phyloP scores from a whole-genome alignment of 2,888 invertebrate species.

The Dynastes maya region DNA sequence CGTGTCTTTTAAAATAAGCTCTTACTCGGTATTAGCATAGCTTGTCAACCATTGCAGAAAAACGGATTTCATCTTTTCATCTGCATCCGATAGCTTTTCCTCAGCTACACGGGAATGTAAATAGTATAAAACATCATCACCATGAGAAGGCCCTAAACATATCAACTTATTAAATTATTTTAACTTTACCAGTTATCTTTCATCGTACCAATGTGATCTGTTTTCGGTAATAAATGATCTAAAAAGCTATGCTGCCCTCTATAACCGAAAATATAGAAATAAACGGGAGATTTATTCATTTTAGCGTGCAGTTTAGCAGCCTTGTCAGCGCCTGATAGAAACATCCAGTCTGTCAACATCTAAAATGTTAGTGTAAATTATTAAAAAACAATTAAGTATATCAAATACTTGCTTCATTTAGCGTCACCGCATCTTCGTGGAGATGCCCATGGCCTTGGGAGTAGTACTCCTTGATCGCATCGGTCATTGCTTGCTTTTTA shows the following conservation, averaged over 20 bases:
- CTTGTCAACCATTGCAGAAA: constrained; percentile 42
- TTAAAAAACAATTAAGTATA: constrained; percentile 49
- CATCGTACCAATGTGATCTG: constrained; percentile 5
- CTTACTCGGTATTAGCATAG: constrained; percentile 44
- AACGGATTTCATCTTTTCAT: constrained; percentile 47
- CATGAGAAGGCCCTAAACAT: constrained; percentile 43
- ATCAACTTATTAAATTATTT: not conserved
- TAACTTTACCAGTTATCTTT: no score
- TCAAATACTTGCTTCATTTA: constrained; percentile 59
- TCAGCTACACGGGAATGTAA: constrained; percentile 22
- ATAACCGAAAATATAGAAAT: constrained; percentile 69
- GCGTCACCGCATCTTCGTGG: constrained; percentile 53
- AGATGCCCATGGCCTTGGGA: constrained; percentile 68
- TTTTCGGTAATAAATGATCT: constrained; percentile 19
- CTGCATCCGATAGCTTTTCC: constrained; percentile 40
- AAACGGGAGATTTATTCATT: constrained; percentile 74
- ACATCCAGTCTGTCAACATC: constrained; percentile 77
- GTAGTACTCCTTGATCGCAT: constrained; percentile 74
- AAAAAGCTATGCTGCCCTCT: constrained; percentile 38
- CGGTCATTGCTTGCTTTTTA: constrained; percentile 69
- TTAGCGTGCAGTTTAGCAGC: constrained; percentile 74
- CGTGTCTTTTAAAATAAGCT: not conserved
- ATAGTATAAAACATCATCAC: constrained; percentile 49
- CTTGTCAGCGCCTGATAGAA: constrained; percentile 73
- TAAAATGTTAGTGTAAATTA: constrained; percentile 61